Evolutionary conservation across 2,888 invertebrate genomes (phyloP).

Genomic region (Brachynemurus nebulosus): DNA sequence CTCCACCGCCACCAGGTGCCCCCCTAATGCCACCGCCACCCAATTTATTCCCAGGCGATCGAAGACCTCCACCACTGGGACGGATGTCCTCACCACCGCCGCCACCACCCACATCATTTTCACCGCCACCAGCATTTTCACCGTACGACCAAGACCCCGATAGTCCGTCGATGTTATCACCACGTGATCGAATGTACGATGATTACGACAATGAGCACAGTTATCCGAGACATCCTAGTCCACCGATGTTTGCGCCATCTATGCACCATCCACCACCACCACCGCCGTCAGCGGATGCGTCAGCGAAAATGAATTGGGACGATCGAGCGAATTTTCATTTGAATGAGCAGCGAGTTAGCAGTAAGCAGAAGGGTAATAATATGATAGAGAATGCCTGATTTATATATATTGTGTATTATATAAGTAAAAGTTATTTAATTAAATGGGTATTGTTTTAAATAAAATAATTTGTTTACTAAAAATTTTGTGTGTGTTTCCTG

Average conservation of each 20-base stretch:
- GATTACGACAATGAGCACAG: background rate
- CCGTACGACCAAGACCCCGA: slow-evolving; percentile 44
- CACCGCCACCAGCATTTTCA: slow-evolving; percentile 30
- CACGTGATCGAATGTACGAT: background rate
- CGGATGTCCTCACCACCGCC: slow-evolving; percentile 40
- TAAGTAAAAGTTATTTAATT: too few species aligned
- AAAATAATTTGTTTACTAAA: too few species aligned
- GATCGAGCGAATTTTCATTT: background rate
- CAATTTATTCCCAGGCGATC: slow-evolving; percentile 33
- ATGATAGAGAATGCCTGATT: too few species aligned
- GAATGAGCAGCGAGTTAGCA: too few species aligned
- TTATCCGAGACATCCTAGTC: background rate
- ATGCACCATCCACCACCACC: background rate
- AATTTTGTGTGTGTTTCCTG: too few species aligned
- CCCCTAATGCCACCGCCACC: slow-evolving; percentile 39
- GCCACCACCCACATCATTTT: slow-evolving; percentile 23
- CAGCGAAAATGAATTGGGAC: background rate
- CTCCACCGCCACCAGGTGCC: slow-evolving; percentile 48
- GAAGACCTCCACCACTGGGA: slow-evolving; percentile 39
- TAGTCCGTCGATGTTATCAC: background rate
- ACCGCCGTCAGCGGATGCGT: background rate
- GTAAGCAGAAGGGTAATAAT: too few species aligned
- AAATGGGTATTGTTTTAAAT: too few species aligned
- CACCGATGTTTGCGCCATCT: background rate
- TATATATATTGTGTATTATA: too few species aligned